phyloP scores from a whole-genome alignment of 2,797 vertebrate species.

The Neosilurus mollespiculum region DNA sequence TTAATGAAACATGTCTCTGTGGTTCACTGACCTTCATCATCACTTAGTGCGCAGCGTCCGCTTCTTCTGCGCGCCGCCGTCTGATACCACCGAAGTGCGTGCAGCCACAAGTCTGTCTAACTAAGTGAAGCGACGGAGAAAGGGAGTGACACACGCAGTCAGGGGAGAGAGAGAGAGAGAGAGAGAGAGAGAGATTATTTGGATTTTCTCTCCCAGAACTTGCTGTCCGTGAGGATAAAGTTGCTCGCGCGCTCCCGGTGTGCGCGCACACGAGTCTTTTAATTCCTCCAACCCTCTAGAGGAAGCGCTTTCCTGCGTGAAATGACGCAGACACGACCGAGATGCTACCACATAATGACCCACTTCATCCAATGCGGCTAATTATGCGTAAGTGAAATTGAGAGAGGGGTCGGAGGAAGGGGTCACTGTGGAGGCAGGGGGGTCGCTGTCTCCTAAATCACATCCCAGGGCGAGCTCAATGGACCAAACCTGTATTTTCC shows the following conservation, averaged over 20 bases:
- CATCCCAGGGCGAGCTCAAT: slow-evolving; percentile 28
- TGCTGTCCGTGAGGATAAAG: not conserved
- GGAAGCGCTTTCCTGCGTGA: slow-evolving; percentile 29
- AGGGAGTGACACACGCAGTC: not conserved
- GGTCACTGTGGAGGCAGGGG: slow-evolving; percentile 35
- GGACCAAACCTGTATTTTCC: slow-evolving; percentile 26
- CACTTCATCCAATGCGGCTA: slow-evolving; percentile 24
- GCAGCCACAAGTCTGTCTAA: slow-evolving; percentile 42
- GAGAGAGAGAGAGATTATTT: not conserved
- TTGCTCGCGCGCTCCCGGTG: not conserved
- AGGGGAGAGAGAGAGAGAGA: not conserved
- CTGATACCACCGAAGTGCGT: slow-evolving; percentile 34
- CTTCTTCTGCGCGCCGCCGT: slow-evolving; percentile 31
- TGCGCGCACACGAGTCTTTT: not conserved
- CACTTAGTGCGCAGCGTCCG: slow-evolving; percentile 24
- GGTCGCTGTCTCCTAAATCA: slow-evolving; percentile 41
- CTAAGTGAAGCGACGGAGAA: slow-evolving; percentile 13
- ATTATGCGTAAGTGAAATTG: slow-evolving; percentile 30
- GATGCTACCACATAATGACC: slow-evolving; percentile 23
- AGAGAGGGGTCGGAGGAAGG: slow-evolving; percentile 2
- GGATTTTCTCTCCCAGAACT: slow-evolving; percentile 15
- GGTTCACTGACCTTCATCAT: slow-evolving; percentile 53
- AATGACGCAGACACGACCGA: slow-evolving; percentile 41
- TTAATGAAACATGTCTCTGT: not conserved
- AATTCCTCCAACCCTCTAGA: not conserved